Base-by-base conservation (phyloP, 53 echinoderm and acorn worm species). In the Zoroaster sp. region DNA sequence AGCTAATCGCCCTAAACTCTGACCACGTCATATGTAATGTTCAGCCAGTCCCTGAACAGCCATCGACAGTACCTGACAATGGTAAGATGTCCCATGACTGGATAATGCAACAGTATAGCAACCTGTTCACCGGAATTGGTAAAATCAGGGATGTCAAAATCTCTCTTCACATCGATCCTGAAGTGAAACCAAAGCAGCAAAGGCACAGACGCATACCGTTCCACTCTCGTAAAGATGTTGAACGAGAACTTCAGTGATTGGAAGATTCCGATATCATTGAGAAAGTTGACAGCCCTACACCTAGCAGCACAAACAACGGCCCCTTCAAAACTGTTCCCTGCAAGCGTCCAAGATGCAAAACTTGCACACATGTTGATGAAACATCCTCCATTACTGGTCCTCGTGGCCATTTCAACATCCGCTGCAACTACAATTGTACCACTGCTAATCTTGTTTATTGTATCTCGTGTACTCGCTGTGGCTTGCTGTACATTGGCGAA, bases 201-300 rank as follows among this genome's bases (percentile, higher is more conserved):
- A 90, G 87, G 40, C 90, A 90, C 35, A 51, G 93, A 23, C 49
- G 78, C 25, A 74, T 93, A 30, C 94, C 88, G 3, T 94, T 94
- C 69, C 83, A 94, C 31, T 77, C 88, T 1, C 74, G 88, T n/a
- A 67, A 89, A 73, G 92, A 92, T 81, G 93, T 90, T 13, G 90
- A 93, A 28, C 63, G 39, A 21, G 90, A 90, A 68, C 80, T 94
- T 1, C 36, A 88, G 11, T 68, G 88, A 30, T 45, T 93, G 30
- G 70, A 87, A 72, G 80, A 90, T 4, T 59, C 72, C 11, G 87
- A 93, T 68, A 77, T 89, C 36, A 93, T 89, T 17, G 92, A 92
- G 72, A 72, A 34, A 66, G 81, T 83, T 11, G 74, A 88, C 28
- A 89, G 92, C 18, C 89, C 92, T 34, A 92, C 89, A 13, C 92